phyloP scores from a whole-genome alignment of 2,113 vertebrate genomes.

The Gopherus flavomarginatus region DNA sequence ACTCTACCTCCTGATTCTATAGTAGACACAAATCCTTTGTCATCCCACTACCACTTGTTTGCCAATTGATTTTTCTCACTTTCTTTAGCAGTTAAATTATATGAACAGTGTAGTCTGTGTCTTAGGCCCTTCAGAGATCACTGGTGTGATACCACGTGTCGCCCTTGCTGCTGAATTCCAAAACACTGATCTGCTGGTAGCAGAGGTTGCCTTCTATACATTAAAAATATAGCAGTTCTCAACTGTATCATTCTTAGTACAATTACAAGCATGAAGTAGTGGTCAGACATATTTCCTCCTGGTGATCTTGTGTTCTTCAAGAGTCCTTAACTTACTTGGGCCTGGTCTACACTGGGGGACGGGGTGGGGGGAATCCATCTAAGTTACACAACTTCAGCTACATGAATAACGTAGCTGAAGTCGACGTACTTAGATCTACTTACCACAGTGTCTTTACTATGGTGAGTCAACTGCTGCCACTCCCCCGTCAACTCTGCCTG shows the following conservation, averaged over 20 bases:
- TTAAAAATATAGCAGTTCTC: not conserved
- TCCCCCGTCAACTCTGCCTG: no score
- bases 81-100: not conserved
- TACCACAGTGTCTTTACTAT: no score
- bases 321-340: not conserved
- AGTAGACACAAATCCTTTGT: not conserved
- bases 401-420: no score
- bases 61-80: not conserved
- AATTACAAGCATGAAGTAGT: not conserved
- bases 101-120: not conserved
- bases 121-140: not conserved
- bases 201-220: not conserved
- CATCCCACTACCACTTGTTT: not conserved
- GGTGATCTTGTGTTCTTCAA: not conserved
- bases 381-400: no score
- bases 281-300: not conserved
- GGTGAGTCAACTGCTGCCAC: no score
- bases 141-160: not conserved
- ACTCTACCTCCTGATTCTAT: not conserved
- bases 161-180: not conserved
- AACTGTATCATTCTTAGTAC: not conserved
- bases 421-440: no score
- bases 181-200: not conserved
- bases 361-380: no score
- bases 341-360: no score